Percentiles rank a stretch among this genome's conserved stretches.
Evolutionary conservation across 2,113 vertebrate species (phyloP).

Genomic region (Protobothrops flavoviridis): DNA sequence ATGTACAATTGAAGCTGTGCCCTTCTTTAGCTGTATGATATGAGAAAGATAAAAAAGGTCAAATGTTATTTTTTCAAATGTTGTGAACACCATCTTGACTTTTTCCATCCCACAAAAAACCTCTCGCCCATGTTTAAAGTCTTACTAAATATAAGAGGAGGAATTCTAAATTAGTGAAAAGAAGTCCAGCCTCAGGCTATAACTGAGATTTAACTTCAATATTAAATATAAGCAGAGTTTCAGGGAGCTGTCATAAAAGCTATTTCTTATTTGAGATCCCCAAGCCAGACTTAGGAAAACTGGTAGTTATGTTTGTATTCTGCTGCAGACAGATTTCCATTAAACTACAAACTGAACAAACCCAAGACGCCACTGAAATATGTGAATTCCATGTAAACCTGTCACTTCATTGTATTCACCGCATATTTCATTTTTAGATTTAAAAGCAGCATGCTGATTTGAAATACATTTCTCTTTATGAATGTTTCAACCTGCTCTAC

Average conservation of each 20-base stretch:
- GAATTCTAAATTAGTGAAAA: neutral
- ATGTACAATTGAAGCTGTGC: neutral
- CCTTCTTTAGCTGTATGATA: neutral
- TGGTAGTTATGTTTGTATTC: neutral
- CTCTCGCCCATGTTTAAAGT: neutral
- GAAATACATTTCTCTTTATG: neutral
- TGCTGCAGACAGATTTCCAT: neutral
- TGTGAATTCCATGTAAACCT: neutral
- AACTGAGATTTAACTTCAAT: neutral
- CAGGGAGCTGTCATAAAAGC: neutral
- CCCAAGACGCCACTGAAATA: neutral
- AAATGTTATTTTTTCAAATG: neutral
- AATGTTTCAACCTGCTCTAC: neutral
- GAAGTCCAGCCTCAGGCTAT: neutral
- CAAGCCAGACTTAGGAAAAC: neutral
- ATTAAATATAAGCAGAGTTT: neutral
- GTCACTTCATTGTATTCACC: no score
- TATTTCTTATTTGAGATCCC: neutral
- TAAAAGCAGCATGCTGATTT: neutral
- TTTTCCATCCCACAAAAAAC: neutral
- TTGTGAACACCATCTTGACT: neutral
- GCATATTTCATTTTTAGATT: neutral
- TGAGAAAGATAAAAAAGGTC: neutral
- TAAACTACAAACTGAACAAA: neutral
- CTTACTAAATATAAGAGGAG: neutral